Evolutionary conservation across 2,888 invertebrate species (phyloP).

Genomic region (Oxycera nigricornis): DNA sequence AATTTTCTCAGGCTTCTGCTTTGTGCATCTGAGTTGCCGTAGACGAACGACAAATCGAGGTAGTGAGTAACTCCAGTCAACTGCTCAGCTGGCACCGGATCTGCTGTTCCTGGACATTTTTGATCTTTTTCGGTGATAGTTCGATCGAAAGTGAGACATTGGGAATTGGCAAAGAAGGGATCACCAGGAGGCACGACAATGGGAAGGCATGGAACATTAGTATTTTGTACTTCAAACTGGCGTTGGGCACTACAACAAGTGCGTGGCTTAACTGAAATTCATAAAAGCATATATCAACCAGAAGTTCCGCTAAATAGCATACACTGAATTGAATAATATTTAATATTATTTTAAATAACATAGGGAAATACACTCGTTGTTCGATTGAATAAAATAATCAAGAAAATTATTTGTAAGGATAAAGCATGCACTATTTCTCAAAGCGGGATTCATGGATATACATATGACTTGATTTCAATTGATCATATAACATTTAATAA

Average conservation of each 20-base stretch:
- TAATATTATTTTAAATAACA: no score
- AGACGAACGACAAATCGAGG: slow-evolving; percentile 80
- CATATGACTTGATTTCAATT: not conserved
- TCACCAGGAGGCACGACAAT: slow-evolving; percentile 66
- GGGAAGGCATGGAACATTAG: slow-evolving; percentile 62
- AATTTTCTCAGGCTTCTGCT: slow-evolving; percentile 72
- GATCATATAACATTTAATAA: no score
- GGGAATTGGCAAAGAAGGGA: slow-evolving; percentile 63
- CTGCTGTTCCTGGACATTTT: slow-evolving; percentile 64
- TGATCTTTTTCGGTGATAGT: slow-evolving; percentile 70
- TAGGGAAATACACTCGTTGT: no score
- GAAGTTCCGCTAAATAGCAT: no score
- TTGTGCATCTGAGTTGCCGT: slow-evolving; percentile 76
- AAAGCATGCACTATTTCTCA: no score
- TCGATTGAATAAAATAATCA: no score
- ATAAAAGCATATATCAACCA: not conserved
- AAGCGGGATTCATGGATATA: no score
- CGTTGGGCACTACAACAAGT: slow-evolving; percentile 72
- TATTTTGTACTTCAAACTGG: not conserved
- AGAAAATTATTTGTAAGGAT: no score
- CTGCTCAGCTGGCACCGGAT: slow-evolving; percentile 69
- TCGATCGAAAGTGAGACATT: slow-evolving; percentile 71
- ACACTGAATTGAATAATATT: no score
- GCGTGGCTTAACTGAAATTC: slow-evolving; percentile 60
- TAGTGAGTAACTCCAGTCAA: slow-evolving; percentile 60